Conservation (phyloP, 2,113 vertebrate genomes). For the Morphnarchus princeps region DNA sequence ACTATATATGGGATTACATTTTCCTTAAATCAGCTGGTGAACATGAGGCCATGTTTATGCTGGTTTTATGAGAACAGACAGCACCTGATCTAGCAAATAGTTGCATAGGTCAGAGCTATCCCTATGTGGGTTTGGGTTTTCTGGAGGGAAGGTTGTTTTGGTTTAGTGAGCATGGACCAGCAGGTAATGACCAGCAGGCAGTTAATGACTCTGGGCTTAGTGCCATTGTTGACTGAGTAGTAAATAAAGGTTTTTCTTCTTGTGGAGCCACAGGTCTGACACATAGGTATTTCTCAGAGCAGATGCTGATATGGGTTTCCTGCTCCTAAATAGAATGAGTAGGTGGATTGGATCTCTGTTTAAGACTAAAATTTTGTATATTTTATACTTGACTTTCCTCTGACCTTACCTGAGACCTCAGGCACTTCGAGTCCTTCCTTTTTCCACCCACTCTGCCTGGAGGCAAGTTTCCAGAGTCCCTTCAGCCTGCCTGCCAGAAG, state of each 20-base stretch:
- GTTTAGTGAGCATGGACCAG: background rate
- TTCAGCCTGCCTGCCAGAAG: background rate
- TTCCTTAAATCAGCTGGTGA: background rate
- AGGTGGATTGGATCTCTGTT: background rate
- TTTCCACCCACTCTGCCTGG: background rate
- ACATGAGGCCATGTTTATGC: fast-evolving
- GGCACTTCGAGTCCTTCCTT: background rate
- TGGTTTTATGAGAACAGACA: background rate
- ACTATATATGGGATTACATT: background rate
- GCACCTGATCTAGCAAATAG: background rate
- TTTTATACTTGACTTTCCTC: background rate
- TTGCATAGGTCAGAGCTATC: background rate
- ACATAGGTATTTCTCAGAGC: background rate
- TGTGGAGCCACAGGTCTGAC: background rate
- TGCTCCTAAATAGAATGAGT: background rate
- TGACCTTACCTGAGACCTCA: background rate
- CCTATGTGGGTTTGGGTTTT: background rate
- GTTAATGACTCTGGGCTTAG: background rate
- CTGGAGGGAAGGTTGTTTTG: background rate
- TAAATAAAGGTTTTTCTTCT: background rate
- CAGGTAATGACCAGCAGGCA: background rate
- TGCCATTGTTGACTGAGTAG: background rate
- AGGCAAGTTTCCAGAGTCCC: background rate
- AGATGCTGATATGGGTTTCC: background rate
- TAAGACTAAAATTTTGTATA: background rate